Conservation (phyloP, 1,140 invertebrate genomes). For the Halictus rubicundus region DNA sequence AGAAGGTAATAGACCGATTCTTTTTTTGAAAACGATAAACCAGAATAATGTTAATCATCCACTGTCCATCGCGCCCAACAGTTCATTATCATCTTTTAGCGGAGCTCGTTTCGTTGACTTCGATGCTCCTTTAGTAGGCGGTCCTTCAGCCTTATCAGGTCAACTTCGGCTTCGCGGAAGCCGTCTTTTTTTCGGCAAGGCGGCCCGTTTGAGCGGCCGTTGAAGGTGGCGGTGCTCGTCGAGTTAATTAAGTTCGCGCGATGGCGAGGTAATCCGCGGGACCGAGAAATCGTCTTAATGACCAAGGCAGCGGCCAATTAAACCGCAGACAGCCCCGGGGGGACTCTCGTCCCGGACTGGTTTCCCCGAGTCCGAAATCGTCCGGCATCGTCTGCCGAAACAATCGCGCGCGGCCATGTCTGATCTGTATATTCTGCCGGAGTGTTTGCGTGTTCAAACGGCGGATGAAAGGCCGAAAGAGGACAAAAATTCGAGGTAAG, state of each 20-base stretch:
- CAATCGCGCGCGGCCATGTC: not conserved
- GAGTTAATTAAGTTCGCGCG: conserved; percentile 48
- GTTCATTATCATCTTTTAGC: not conserved
- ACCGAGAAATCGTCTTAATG: conserved; percentile 52
- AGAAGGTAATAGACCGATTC: no score
- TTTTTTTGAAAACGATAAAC: no score
- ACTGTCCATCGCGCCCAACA: not conserved
- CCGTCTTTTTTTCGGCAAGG: not conserved
- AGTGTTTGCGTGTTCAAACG: not conserved
- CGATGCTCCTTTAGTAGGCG: no score
- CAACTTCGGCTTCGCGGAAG: no score
- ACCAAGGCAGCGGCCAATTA: conserved; percentile 47
- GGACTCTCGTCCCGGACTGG: no score
- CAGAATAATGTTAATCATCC: no score
- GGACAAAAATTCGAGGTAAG: no score
- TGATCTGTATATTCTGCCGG: not conserved
- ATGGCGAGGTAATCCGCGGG: conserved; percentile 18
- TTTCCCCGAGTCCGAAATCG: not conserved
- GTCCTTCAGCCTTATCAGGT: no score
- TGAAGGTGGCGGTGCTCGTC: not conserved
- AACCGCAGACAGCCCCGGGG: conserved; percentile 10
- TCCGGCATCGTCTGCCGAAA: not conserved
- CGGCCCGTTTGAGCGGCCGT: not conserved
- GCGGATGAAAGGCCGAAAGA: no score
- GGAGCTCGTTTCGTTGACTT: no score